Evolutionary conservation across 2,113 vertebrate genomes (phyloP).

Genomic region (Saimiri boliviensis): DNA sequence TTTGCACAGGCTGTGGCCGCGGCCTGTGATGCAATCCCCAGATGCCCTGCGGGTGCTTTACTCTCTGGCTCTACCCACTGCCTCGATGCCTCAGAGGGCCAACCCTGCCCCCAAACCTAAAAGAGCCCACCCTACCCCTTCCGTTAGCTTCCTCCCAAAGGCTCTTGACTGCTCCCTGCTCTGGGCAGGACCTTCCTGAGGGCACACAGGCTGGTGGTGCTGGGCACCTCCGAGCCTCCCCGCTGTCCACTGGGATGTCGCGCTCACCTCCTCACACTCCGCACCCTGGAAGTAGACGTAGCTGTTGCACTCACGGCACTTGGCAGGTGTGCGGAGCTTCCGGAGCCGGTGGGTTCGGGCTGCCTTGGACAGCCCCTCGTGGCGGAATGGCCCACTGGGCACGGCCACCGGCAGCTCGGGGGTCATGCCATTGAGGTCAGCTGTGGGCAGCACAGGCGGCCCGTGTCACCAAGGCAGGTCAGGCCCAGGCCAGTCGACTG

Average conservation of each 20-base stretch:
- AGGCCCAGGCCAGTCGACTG: accelerated
- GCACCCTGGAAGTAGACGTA: slow-evolving; percentile 99
- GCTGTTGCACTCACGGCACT: slow-evolving; percentile 97
- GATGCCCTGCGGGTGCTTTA: neutral
- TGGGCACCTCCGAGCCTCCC: neutral
- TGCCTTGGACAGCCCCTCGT: slow-evolving; percentile 93
- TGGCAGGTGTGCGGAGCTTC: slow-evolving; percentile 93
- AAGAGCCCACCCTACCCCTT: neutral
- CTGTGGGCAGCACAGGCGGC: slow-evolving; percentile 64
- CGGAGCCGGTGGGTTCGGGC: slow-evolving; percentile 94
- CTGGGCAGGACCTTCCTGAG: neutral
- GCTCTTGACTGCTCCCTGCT: neutral
- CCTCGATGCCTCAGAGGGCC: no score
- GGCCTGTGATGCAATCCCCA: neutral
- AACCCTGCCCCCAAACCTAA: neutral
- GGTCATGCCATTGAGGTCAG: slow-evolving; percentile 91
- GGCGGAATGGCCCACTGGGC: slow-evolving; percentile 92
- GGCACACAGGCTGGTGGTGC: neutral
- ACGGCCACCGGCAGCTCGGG: slow-evolving; percentile 85
- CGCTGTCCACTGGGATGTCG: accelerated
- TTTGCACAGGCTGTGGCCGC: no score
- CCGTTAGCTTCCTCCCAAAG: neutral
- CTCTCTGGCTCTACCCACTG: no score
- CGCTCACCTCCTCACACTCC: slow-evolving; percentile 94
- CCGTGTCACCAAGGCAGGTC: neutral